Conservation (phyloP, 2,113 vertebrate species). For the Mesembrinibis cayennensis region DNA sequence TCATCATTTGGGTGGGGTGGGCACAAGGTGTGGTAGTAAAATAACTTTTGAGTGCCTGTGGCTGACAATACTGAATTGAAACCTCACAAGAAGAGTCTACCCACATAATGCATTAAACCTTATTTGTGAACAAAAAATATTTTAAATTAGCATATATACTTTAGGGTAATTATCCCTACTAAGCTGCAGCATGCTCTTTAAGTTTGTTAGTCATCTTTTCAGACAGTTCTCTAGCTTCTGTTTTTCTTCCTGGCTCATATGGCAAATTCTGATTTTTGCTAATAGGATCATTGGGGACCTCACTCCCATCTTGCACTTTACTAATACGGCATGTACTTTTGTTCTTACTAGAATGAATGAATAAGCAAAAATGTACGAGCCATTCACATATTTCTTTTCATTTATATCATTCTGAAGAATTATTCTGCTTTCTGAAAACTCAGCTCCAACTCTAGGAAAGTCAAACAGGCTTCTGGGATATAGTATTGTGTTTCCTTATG, state of each 20-base stretch:
- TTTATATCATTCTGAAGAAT: not conserved
- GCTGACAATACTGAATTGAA: not conserved
- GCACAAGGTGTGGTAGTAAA: not conserved
- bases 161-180: not conserved
- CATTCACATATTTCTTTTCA: not conserved
- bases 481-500: not conserved
- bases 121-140: not conserved
- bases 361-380: not conserved
- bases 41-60: not conserved
- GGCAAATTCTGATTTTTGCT: not conserved
- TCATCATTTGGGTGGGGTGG: not conserved
- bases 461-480: not conserved
- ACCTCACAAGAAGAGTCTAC: conserved; percentile 20
- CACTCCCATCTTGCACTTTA: not conserved
- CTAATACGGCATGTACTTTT: not conserved
- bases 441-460: not conserved
- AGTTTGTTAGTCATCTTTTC: not conserved
- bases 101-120: not conserved
- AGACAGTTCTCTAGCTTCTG: not conserved
- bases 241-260: not conserved
- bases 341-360: not conserved
- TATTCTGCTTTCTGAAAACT: not conserved
- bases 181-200: not conserved
- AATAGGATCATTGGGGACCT: not conserved
- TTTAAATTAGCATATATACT: not conserved